Evolutionary conservation across 2,797 vertebrate species (phyloP), one percentile per base, ranked within the genome.

Genomic region (Aratinga solstitialis): DNA sequence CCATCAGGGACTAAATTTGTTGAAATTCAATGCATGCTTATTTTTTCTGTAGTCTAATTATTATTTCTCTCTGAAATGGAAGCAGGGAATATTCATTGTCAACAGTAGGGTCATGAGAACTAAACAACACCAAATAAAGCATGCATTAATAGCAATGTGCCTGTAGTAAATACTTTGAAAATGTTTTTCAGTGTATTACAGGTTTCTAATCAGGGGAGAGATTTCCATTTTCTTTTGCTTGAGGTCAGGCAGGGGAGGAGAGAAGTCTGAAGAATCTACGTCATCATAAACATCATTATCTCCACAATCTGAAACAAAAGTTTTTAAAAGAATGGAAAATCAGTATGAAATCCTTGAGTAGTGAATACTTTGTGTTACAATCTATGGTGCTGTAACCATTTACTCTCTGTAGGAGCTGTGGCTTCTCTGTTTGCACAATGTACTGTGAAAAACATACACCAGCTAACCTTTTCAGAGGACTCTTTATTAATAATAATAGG

Each of bases 231-330:
- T 94, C 76, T 92, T 90, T 97, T 97, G 98, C 98, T 90, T 98
- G 74, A 76, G 10, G 47, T 97, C 91, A 62, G 95, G 34, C 0
- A 96, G 94, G 10, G 97, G 91, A 26, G 87, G 8, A 77, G 98
- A 95, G 48, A 98, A 98, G 24, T 97, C 96, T 32, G 97, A 94
- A 27, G 98, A 84, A 47, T 98, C 98, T 34, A 99, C 95, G 0
- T 99, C 98, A 48, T 99, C 98, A 24, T 99, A 99, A 68, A 99
- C 97, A 71, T 98, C 97, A 47, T 83, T 92, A 8, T 98, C 97
- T 92, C 89, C 97, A 38, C 54, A 72, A 30, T 97, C 92, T 96
- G 85, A 90, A 97, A 93, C 5, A 63, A 74, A 2, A 90, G 23
- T 11, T 3, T 95, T 78, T 21, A 91, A 78, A 87, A 68, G 42